These are phyloP conservation scores for Fratercula arctica DNA, from an alignment of 2,797 vertebrate species.

Conservation along the genomic window DNA sequence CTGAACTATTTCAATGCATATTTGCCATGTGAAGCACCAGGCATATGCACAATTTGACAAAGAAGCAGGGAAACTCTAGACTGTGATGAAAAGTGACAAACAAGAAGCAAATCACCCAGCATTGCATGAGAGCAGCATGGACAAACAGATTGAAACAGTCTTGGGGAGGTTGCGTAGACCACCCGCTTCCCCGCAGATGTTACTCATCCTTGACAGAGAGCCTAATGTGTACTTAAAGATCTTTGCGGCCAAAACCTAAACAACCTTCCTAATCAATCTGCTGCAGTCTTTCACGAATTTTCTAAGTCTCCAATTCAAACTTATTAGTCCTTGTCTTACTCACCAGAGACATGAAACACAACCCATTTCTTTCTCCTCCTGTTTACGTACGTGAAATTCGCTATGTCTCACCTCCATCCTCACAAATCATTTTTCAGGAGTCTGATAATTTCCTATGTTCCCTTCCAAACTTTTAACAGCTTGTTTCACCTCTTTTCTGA, in stretches of 20 bases:
- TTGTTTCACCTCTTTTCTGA: neutral
- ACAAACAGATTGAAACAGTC: neutral
- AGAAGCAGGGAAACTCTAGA: neutral
- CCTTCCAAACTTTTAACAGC: neutral
- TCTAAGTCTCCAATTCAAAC: neutral
- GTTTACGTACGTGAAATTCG: neutral
- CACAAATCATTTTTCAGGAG: neutral
- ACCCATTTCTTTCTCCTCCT: neutral
- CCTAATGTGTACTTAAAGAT: neutral
- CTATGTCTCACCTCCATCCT: neutral
- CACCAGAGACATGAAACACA: neutral
- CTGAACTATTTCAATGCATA: neutral
- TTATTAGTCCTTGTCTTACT: neutral
- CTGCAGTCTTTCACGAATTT: rapidly evolving
- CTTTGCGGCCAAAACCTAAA: neutral
- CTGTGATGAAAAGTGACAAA: neutral
- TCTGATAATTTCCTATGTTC: neutral
- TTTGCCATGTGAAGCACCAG: neutral
- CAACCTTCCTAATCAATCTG: neutral
- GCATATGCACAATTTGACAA: neutral
- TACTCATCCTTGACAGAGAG: neutral
- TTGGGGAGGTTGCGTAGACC: neutral
- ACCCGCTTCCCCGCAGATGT: neutral
- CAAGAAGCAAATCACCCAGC: neutral
- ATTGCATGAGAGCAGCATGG: neutral